Percentiles rank a stretch among this genome's conserved stretches.
phyloP scores from a whole-genome alignment of 2,113 vertebrate species.

The Triplophysa dalaica region DNA sequence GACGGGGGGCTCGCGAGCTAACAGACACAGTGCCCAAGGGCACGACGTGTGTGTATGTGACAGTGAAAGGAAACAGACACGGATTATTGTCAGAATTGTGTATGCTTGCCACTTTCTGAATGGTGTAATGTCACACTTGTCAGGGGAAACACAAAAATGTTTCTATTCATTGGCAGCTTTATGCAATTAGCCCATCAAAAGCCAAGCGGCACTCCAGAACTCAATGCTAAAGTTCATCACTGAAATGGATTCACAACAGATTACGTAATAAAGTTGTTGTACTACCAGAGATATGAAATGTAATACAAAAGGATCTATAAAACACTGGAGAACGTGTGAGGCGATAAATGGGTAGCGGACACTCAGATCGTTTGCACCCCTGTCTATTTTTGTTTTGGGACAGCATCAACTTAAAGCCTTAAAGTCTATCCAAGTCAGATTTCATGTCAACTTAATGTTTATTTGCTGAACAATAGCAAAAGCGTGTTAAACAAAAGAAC shows the following conservation, averaged over 20 bases:
- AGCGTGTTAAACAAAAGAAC: not conserved
- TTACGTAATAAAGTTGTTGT: conserved; percentile 15
- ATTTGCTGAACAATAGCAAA: no score
- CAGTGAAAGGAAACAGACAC: conserved; percentile 34
- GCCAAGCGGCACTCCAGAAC: conserved; percentile 47
- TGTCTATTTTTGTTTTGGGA: not conserved
- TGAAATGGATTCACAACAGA: conserved; percentile 32
- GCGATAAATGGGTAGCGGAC: not conserved
- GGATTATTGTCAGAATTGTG: conserved; percentile 40
- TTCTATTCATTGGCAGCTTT: conserved; percentile 40
- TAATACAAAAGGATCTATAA: conserved; percentile 23
- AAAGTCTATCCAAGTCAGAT: no score
- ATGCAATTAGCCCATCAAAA: conserved; percentile 55
- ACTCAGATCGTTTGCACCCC: not conserved
- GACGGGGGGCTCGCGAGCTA: conserved; percentile 61
- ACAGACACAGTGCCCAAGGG: conserved; percentile 58
- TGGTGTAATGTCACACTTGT: conserved; percentile 47
- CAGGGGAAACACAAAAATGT: conserved; percentile 37
- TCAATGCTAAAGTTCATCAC: conserved; percentile 50
- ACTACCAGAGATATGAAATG: conserved; percentile 20
- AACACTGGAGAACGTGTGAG: conserved; percentile 22
- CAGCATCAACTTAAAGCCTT: no score
- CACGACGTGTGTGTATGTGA: conserved; percentile 35
- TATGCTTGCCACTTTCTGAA: conserved; percentile 42
- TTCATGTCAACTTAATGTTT: not conserved